Conservation (phyloP, 2,888 invertebrate genomes). For the Platypus cylindrus region DNA sequence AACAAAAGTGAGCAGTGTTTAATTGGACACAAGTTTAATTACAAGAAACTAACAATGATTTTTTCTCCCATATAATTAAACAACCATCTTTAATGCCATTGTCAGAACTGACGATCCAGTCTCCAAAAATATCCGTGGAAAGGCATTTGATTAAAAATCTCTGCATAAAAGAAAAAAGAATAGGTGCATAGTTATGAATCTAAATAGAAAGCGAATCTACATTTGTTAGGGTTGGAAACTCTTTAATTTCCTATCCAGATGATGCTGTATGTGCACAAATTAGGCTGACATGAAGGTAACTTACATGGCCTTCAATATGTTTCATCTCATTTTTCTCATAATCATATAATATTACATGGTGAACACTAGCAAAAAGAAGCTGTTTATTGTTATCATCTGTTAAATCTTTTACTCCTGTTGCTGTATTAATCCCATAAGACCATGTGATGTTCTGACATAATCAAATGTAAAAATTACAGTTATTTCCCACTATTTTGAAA, state of each 20-base stretch:
- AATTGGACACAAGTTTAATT: not conserved
- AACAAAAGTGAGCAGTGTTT: too few relatives aligned
- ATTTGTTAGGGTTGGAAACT: too few relatives aligned
- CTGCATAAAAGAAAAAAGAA: constrained; percentile 1
- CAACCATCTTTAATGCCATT: constrained; percentile 38
- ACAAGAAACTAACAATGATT: constrained; percentile 15
- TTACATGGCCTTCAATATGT: constrained; percentile 57
- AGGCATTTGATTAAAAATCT: too few relatives aligned
- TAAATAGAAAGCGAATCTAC: too few relatives aligned
- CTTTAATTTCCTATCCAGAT: too few relatives aligned
- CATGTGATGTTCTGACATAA: constrained; percentile 41
- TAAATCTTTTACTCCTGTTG: constrained; percentile 43
- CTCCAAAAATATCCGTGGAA: constrained; percentile 39
- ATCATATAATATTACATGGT: constrained; percentile 51
- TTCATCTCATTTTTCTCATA: constrained; percentile 45
- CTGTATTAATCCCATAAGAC: constrained; percentile 50
- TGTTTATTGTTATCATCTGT: constrained; percentile 39
- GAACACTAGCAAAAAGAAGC: constrained; percentile 50
- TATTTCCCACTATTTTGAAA: too few relatives aligned
- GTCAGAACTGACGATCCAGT: constrained; percentile 48
- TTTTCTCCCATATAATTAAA: constrained; percentile 47
- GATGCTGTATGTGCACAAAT: too few relatives aligned
- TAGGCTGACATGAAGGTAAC: constrained; percentile 18
- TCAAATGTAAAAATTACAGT: too few relatives aligned
- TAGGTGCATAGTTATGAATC: too few relatives aligned